Evolutionary conservation across 2,888 invertebrate genomes (phyloP).

Genomic region (Heliconius charithonia): DNA sequence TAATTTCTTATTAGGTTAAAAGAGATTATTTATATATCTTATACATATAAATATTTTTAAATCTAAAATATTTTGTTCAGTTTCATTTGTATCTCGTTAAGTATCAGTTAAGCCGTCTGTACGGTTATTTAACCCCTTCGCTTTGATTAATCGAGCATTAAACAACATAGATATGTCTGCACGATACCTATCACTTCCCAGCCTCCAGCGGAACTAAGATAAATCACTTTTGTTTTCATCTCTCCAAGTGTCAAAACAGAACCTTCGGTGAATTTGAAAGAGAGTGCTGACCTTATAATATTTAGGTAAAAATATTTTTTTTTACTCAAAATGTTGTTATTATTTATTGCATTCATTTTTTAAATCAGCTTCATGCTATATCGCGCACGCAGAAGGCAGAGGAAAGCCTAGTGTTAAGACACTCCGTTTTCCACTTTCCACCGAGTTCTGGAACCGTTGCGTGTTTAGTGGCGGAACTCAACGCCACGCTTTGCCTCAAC

Average conservation of each 20-base stretch:
- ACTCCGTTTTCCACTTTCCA: no score
- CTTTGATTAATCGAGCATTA: conserved; percentile 25
- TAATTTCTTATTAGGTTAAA: no score
- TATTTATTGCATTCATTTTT: no score
- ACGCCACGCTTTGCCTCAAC: no score
- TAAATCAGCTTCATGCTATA: no score
- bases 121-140: conserved; percentile 6
- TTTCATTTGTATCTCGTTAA: not conserved
- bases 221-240: conserved; percentile 63
- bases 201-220: conserved; percentile 51
- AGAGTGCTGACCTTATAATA: conserved; percentile 31
- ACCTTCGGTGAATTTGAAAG: conserved; percentile 45
- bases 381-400: no score
- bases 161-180: conserved; percentile 33
- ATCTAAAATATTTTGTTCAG: not conserved
- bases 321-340: not conserved
- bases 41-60: not conserved
- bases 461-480: no score
- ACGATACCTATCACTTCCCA: conserved; percentile 41
- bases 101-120: not conserved
- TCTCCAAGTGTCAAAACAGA: conserved; percentile 62
- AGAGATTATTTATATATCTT: not conserved
- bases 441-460: no score
- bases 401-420: no score
- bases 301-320: conserved; percentile 1